Evolutionary conservation across 1,140 invertebrate genomes (phyloP).

Genomic region (Pseudomyrmex flavicornis): DNA sequence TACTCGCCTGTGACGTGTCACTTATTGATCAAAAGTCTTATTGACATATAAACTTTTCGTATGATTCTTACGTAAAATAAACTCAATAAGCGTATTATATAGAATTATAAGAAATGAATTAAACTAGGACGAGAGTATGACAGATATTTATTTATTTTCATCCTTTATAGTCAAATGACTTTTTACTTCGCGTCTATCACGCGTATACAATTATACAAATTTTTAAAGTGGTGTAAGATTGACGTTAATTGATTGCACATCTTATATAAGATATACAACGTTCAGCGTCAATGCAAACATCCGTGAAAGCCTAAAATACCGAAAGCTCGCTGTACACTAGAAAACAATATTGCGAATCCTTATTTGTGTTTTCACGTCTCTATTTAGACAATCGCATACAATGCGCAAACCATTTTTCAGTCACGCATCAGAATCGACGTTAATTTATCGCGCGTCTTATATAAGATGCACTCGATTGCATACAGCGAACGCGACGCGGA

Average conservation of each 20-base stretch:
- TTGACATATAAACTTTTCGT: slow-evolving; percentile 23
- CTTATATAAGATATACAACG: slow-evolving; percentile 27
- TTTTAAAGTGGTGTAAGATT: slow-evolving; percentile 32
- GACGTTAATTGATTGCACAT: slow-evolving; percentile 46
- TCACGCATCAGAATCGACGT: slow-evolving; percentile 30
- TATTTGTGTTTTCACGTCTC: slow-evolving; percentile 43
- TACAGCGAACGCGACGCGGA: slow-evolving; percentile 12
- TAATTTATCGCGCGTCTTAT: slow-evolving; percentile 41
- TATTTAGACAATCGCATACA: slow-evolving; percentile 36
- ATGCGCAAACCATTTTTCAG: slow-evolving; percentile 9
- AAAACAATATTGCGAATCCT: slow-evolving; percentile 25
- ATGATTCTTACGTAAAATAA: slow-evolving; percentile 12
- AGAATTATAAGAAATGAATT: slow-evolving; percentile 26
- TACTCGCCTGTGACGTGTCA: too few relatives aligned
- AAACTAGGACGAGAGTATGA: slow-evolving; percentile 34
- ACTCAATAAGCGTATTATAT: not conserved
- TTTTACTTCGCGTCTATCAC: slow-evolving; percentile 5
- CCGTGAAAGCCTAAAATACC: slow-evolving; percentile 10
- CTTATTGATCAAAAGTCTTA: not conserved
- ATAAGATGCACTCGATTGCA: slow-evolving; percentile 19
- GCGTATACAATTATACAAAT: not conserved
- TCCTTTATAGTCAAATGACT: not conserved
- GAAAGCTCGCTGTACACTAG: slow-evolving; percentile 14
- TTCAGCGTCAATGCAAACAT: not conserved
- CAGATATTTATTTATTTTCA: slow-evolving; percentile 49